These are phyloP conservation scores for Nannospalax galili DNA, from an alignment of 2,113 vertebrate genomes.

Conservation along the genomic window DNA sequence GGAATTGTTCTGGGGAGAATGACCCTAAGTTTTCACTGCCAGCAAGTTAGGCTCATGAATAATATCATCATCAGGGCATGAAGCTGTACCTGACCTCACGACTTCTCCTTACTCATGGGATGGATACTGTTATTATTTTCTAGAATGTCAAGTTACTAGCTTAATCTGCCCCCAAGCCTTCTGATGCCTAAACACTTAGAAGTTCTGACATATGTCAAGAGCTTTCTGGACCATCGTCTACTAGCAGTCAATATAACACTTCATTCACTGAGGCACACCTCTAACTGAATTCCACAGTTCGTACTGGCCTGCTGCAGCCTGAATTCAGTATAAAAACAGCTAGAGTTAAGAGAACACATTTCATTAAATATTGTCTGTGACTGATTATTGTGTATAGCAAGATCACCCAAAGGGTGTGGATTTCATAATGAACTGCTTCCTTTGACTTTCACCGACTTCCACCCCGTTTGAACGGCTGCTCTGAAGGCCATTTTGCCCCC, in stretches of 20 bases:
- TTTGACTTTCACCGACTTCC: constrained; percentile 60
- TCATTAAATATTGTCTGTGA: constrained; percentile 69
- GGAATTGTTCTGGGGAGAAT: neutral
- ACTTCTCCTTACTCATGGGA: neutral
- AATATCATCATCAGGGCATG: neutral
- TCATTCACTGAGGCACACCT: neutral
- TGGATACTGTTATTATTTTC: neutral
- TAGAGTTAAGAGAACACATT: constrained; percentile 59
- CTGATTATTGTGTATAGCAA: constrained; percentile 51
- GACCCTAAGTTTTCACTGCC: neutral
- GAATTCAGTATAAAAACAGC: constrained; percentile 56
- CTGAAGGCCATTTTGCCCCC: constrained; percentile 33
- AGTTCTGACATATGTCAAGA: neutral
- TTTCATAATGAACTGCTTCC: constrained; percentile 72
- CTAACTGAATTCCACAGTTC: constrained; percentile 26
- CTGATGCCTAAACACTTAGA: neutral
- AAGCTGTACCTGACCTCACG: neutral
- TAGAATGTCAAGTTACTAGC: neutral
- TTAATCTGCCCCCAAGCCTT: neutral
- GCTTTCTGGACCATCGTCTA: neutral
- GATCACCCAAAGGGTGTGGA: constrained; percentile 51
- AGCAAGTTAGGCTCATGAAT: neutral
- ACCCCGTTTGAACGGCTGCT: constrained; percentile 45
- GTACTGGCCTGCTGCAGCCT: constrained; percentile 7
- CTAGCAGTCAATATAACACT: neutral